phyloP scores from a whole-genome alignment of 2,888 invertebrate species.

The Nomada ruficornis region DNA sequence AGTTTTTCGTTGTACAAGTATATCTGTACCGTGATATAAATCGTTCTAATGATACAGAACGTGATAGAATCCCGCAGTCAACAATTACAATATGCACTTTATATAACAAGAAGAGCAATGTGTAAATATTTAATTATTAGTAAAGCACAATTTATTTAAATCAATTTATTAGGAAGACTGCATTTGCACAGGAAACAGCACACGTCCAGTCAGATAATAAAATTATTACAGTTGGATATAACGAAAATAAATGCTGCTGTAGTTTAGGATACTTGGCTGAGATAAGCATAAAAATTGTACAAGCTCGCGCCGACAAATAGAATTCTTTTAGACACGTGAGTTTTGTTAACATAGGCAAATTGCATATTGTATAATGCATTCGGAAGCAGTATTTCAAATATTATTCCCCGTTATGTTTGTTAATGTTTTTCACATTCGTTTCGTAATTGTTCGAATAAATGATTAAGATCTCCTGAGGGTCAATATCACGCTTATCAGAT shows the following conservation, averaged over 20 bases:
- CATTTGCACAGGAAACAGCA: slow-evolving; percentile 62
- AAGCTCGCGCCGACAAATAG: slow-evolving; percentile 24
- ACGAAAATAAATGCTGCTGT: slow-evolving; percentile 21
- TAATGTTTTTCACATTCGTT: slow-evolving; percentile 42
- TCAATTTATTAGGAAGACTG: slow-evolving; percentile 51
- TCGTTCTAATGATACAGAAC: slow-evolving; percentile 8
- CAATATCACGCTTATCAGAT: slow-evolving; percentile 8
- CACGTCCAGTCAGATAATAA: slow-evolving; percentile 71
- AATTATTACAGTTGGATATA: slow-evolving; percentile 32
- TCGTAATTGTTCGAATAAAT: slow-evolving; percentile 51
- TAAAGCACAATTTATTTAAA: slow-evolving; percentile 58
- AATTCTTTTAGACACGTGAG: slow-evolving; percentile 36
- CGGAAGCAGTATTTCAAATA: slow-evolving; percentile 28
- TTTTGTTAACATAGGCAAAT: slow-evolving; percentile 44
- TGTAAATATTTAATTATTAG: slow-evolving; percentile 58
- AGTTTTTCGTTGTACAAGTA: neutral
- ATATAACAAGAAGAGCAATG: slow-evolving; percentile 14
- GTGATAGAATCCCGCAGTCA: slow-evolving; percentile 19
- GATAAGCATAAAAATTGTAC: slow-evolving; percentile 36
- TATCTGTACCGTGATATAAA: neutral
- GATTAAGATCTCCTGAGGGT: slow-evolving; percentile 28
- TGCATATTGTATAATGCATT: slow-evolving; percentile 13
- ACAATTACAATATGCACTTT: slow-evolving; percentile 16
- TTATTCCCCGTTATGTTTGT: slow-evolving; percentile 61
- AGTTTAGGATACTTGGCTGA: slow-evolving; percentile 5